Evolutionary conservation across 2,113 vertebrate genomes (phyloP).

Genomic region (Neoarius graeffei): DNA sequence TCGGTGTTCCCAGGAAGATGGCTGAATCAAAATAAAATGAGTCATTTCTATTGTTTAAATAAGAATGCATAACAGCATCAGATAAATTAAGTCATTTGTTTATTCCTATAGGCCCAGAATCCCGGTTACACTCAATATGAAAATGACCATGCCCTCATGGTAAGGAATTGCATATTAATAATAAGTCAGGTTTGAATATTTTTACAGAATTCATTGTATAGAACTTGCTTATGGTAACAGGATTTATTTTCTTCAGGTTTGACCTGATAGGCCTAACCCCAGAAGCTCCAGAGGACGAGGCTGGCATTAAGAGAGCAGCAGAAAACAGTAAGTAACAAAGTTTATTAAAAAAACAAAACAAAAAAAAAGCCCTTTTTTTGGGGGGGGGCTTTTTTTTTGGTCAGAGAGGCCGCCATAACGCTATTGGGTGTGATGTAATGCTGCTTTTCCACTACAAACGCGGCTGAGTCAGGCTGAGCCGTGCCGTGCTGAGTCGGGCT

Average conservation of each 20-base stretch:
- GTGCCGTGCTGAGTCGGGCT: too few relatives aligned
- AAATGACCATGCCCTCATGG: conserved; percentile 93
- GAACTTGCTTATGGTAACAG: not conserved
- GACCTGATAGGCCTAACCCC: conserved; percentile 93
- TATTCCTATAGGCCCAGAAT: conserved; percentile 81
- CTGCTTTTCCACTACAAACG: too few relatives aligned
- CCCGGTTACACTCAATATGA: conserved; percentile 95
- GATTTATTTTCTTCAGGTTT: conserved; percentile 77
- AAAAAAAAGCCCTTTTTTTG: too few relatives aligned
- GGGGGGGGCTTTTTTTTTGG: too few relatives aligned
- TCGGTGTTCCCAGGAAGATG: not conserved
- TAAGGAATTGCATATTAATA: conserved; percentile 67
- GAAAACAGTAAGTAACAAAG: conserved; percentile 84
- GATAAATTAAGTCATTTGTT: not conserved
- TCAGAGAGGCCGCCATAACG: too few relatives aligned
- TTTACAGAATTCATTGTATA: not conserved
- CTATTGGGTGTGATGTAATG: too few relatives aligned
- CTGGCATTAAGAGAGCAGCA: conserved; percentile 94
- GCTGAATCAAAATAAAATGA: not conserved
- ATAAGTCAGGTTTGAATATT: not conserved
- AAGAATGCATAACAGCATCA: not conserved
- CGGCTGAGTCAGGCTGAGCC: too few relatives aligned
- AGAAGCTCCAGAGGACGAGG: conserved; percentile 88
- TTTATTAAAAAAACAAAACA: not conserved
- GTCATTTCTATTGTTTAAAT: not conserved